A percentile compares a stretch with the other conserved stretches of the same genome.
These are phyloP conservation scores for Chitala chitala DNA, from an alignment of 2,113 vertebrate species.

Conservation along the genomic window DNA sequence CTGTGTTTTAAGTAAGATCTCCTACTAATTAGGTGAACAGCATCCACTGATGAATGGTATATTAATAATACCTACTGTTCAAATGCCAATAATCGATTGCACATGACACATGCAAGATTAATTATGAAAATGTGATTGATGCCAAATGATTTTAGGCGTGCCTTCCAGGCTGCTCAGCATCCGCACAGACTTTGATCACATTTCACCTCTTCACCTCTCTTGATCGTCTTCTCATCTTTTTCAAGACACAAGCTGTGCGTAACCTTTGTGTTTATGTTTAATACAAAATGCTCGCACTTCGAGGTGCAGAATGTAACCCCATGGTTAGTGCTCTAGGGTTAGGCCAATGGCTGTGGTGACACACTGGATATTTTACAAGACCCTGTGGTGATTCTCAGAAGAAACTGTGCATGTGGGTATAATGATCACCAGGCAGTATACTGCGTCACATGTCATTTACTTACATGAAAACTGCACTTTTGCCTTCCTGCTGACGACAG, in stretches of 20 bases:
- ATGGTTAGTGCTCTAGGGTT: too few species aligned
- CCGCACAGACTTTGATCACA: neutral
- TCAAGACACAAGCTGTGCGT: too few species aligned
- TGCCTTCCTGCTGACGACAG: conserved; percentile 74
- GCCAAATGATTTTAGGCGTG: too few species aligned
- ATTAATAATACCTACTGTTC: neutral
- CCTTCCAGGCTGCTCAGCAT: neutral
- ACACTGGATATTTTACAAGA: too few species aligned
- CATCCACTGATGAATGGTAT: neutral
- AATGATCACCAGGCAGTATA: neutral
- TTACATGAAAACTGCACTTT: conserved; percentile 88
- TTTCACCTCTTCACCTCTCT: neutral
- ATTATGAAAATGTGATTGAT: neutral
- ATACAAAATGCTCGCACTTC: too few species aligned
- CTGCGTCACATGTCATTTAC: conserved; percentile 43
- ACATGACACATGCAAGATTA: neutral
- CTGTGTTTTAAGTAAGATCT: neutral
- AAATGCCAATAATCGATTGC: neutral
- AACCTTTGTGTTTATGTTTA: too few species aligned
- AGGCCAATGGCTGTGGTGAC: too few species aligned
- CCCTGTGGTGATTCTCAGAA: neutral
- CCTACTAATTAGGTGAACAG: neutral
- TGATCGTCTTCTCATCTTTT: too few species aligned
- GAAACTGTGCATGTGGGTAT: neutral
- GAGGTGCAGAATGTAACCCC: too few species aligned